Base-by-base conservation (phyloP, 2,113 vertebrate genomes). In the Microtus richardsoni region DNA sequence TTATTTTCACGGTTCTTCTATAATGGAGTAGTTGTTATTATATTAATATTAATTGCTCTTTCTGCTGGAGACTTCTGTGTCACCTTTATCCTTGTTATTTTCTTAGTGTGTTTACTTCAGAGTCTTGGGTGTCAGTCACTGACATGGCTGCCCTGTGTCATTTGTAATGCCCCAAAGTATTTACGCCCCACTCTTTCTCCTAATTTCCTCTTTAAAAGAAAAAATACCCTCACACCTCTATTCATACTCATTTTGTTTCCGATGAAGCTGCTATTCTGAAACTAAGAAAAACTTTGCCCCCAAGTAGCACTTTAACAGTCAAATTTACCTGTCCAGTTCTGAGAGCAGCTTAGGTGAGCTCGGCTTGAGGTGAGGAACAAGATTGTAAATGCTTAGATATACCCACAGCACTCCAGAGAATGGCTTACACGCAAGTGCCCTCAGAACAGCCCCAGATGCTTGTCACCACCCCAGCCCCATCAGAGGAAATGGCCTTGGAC, bases 51-150 rank as follows among this genome's bases (percentile, higher is more conserved):
- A 93, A 97, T 97, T 96, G 94, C 95, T 98, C 89, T 96, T 96
- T 97, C 96, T 88, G 24, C 4, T 93, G 96, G 94, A 92, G 95
- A 49, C 78, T n/a, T 68, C n/a, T 33, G 54, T 75, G 39, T 91
- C 87, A 60, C 62, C 68, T 89, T 82, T 68, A 58, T 96, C 62
- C 92, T 89, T 36, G 92, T 96, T 98, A 89, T 96, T 97, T 89
- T 95, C 93, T 97, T 24, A 84, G 92, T 98, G 96, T 89, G 93
- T 97, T 98, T 98, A 98, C 98, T 98, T 99, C 98, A 97, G 93
- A 96, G 87, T 95, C 98, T 97, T 96, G 96, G 97, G 49, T 95
- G 68, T 97, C 97, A 91, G 94, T 89, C 93, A 19, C 94, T 54
- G 10, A 68, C 71, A 93, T 73, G 73, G 84, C 95, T 96, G 95